Percentiles rank a stretch among this genome's conserved stretches.
phyloP scores from a whole-genome alignment of 2,888 invertebrate genomes.

The Ormyrus rosae region DNA sequence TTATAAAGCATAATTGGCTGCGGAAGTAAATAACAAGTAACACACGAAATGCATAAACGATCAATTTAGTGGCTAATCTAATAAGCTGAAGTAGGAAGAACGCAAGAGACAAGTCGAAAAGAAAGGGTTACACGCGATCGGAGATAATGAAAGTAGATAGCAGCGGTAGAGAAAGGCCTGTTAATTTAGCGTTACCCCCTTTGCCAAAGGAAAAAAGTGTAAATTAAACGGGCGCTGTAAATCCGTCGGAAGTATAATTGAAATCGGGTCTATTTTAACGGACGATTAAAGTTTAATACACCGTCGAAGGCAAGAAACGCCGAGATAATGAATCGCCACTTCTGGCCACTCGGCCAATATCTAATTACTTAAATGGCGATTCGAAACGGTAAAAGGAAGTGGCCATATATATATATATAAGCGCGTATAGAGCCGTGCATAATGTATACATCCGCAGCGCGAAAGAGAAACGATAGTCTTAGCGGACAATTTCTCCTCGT shows the following conservation, averaged over 20 bases:
- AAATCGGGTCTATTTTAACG: constrained; percentile 21
- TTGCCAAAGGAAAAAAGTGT: constrained; percentile 5
- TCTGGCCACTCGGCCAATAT: not conserved
- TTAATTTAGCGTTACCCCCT: constrained; percentile 46
- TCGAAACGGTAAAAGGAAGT: constrained; percentile 8
- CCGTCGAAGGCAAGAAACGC: constrained; percentile 6
- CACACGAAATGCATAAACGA: no score
- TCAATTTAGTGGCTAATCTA: no score
- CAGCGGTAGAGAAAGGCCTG: constrained; percentile 46
- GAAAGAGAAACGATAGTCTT: not conserved
- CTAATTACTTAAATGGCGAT: not conserved
- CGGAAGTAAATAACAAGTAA: no score
- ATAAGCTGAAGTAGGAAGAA: not conserved
- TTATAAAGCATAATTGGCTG: no score
- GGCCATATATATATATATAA: not conserved
- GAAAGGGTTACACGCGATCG: constrained; percentile 37
- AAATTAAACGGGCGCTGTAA: constrained; percentile 22
- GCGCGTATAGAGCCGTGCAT: not conserved
- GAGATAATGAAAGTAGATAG: constrained; percentile 47
- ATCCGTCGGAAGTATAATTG: constrained; percentile 13
- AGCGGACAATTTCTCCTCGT: constrained; percentile 19
- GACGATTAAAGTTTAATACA: constrained; percentile 29
- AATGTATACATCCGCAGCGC: not conserved
- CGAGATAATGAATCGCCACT: not conserved
- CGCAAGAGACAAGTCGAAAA: constrained; percentile 29